Conservation (phyloP, 1,140 invertebrate genomes). For the Pseudomyrmex flavicornis region DNA sequence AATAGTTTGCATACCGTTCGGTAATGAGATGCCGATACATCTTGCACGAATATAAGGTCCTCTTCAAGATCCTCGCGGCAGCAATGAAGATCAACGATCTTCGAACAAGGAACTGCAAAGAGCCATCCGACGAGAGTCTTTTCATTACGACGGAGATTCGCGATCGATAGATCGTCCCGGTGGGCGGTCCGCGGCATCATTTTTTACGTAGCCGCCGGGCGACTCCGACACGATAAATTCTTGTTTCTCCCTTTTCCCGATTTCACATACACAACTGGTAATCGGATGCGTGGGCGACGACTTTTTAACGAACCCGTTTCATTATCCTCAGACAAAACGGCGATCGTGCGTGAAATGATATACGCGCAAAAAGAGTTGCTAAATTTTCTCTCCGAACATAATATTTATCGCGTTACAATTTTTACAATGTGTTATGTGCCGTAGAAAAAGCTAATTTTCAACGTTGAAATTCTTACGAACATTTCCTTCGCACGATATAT, state of each 20-base stretch:
- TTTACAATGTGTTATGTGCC: neutral
- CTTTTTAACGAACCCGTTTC: conserved; percentile 38
- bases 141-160: conserved; percentile 56
- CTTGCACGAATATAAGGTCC: conserved; percentile 15
- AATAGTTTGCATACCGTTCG: neutral
- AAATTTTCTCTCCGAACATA: neutral
- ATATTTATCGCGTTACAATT: neutral
- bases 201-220: conserved; percentile 45
- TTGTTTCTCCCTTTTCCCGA: conserved; percentile 33
- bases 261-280: conserved; percentile 39
- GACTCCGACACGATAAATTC: conserved; percentile 47
- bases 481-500: neutral
- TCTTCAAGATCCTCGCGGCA: conserved; percentile 23
- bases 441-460: no score
- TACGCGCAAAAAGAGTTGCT: neutral
- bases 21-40: conserved; percentile 10
- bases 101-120: conserved; percentile 32
- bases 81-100: conserved; percentile 58
- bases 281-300: conserved; percentile 32
- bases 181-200: conserved; percentile 53
- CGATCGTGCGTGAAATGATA: neutral
- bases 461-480: conserved; percentile 2
- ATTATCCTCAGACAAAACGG: conserved; percentile 12
- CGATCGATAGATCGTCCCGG: conserved; percentile 54
- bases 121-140: conserved; percentile 33